These are phyloP conservation scores for Scaptomyza flava DNA, from an alignment of 2,888 invertebrate species.

Conservation along the genomic window DNA sequence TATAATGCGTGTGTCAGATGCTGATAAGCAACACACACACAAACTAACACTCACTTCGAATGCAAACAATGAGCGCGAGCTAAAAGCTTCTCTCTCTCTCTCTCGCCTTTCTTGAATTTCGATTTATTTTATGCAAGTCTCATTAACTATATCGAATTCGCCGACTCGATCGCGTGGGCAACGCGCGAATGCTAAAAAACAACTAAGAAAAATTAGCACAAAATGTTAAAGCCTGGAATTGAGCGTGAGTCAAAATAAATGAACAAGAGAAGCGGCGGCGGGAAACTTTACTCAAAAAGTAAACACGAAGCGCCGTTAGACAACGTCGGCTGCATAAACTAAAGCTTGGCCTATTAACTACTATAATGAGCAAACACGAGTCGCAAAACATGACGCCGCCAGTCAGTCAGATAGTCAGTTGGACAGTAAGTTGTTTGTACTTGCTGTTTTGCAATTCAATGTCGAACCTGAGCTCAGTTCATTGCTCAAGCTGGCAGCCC, in stretches of 20 bases:
- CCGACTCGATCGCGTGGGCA: constrained; percentile 58
- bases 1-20: constrained; percentile 49
- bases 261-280: constrained; percentile 32
- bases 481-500: constrained; percentile 53
- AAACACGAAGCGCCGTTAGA: constrained; percentile 57
- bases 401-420: constrained; percentile 9
- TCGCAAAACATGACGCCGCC: constrained; percentile 21
- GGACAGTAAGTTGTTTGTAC: constrained; percentile 16
- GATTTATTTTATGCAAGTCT: constrained; percentile 35
- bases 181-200: constrained; percentile 58
- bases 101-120: constrained; percentile 15
- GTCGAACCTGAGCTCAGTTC: constrained; percentile 35
- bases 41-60: constrained; percentile 8
- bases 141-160: constrained; percentile 30
- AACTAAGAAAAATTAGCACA: constrained; percentile 55
- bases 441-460: constrained; percentile 44
- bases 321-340: constrained; percentile 52
- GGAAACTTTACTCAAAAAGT: constrained; percentile 33
- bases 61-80: constrained; percentile 1
- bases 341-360: constrained; percentile 32
- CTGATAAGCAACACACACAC: constrained; percentile 47
- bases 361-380: constrained; percentile 39
- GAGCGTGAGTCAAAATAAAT: constrained; percentile 46
- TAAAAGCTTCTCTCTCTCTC: constrained; percentile 8
- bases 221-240: constrained; percentile 58